phyloP scores from a whole-genome alignment of 2,113 vertebrate genomes.

The Rhombomys opimus region DNA sequence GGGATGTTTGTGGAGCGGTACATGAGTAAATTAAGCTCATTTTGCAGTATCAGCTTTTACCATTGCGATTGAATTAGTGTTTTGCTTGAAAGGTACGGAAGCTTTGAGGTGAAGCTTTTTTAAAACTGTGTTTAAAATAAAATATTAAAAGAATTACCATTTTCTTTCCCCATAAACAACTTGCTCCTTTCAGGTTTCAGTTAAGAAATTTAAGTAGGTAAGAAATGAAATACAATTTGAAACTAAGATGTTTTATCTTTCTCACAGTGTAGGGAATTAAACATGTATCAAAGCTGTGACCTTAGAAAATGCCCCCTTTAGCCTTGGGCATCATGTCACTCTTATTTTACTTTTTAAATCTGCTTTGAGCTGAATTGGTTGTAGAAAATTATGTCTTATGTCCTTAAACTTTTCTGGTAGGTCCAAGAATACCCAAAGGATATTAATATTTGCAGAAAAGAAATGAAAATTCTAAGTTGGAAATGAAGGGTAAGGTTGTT shows the following conservation, averaged over 20 bases:
- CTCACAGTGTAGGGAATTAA: neutral
- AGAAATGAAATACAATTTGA: constrained; percentile 54
- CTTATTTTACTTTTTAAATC: neutral
- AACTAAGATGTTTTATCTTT: constrained; percentile 35
- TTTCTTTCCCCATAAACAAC: constrained; percentile 4
- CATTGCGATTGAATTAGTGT: neutral
- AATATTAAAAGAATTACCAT: constrained; percentile 5
- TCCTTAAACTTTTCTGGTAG: neutral
- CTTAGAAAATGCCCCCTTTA: constrained; percentile 13
- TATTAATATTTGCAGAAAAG: constrained; percentile 40
- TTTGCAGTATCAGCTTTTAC: neutral
- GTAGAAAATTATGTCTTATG: neutral
- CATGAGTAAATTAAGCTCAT: neutral
- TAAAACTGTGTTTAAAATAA: constrained; percentile 49
- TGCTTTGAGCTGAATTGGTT: constrained; percentile 13
- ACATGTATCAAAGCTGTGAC: neutral
- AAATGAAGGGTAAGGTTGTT: neutral
- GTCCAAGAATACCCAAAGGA: neutral
- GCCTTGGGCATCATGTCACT: neutral
- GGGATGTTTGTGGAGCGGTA: neutral
- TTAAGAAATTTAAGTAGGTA: neutral
- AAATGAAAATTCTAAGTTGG: neutral
- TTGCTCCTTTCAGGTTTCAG: constrained; percentile 9
- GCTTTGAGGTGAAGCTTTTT: neutral
- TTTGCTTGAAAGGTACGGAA: constrained; percentile 37